A percentile compares a stretch with the other conserved stretches of the same genome.
Evolutionary conservation across 2,888 invertebrate species (phyloP).

Genomic region (Hypercompe scribonia): DNA sequence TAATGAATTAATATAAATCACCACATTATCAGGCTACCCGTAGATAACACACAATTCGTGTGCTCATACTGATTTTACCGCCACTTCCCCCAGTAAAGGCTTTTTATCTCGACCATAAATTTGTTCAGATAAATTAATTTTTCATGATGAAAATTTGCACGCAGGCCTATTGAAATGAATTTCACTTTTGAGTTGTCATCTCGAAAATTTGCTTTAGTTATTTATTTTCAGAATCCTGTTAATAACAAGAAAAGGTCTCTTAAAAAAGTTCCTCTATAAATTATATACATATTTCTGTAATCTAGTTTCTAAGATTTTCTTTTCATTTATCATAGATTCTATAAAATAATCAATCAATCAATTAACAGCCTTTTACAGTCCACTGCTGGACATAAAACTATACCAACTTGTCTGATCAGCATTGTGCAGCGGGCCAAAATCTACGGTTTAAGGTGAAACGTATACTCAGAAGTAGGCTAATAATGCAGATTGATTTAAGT

Average conservation of each 20-base stretch:
- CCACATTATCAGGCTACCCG: conserved; percentile 32
- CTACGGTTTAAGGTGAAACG: too few relatives aligned
- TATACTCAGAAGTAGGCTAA: too few relatives aligned
- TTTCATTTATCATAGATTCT: too few relatives aligned
- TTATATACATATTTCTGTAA: too few relatives aligned
- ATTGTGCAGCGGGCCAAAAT: too few relatives aligned
- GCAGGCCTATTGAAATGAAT: conserved; percentile 21
- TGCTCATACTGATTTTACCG: conserved; percentile 18
- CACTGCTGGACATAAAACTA: too few relatives aligned
- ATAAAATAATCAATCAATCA: too few relatives aligned
- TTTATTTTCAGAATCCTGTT: background rate
- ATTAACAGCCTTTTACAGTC: too few relatives aligned
- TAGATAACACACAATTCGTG: conserved; percentile 37
- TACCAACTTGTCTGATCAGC: too few relatives aligned
- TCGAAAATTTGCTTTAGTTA: background rate
- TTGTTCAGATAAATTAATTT: conserved; percentile 47
- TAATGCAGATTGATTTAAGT: too few relatives aligned
- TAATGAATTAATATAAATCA: conserved; percentile 44
- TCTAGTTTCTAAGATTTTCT: too few relatives aligned
- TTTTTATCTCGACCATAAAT: conserved; percentile 55
- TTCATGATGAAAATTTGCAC: conserved; percentile 46
- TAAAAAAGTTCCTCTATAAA: too few relatives aligned
- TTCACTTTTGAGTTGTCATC: conserved; percentile 26
- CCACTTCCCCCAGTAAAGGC: conserved; percentile 33
- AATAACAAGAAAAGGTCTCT: background rate